Conservation (phyloP, 2,888 invertebrate genomes). For the Gastracanthus pulcherrimus region DNA sequence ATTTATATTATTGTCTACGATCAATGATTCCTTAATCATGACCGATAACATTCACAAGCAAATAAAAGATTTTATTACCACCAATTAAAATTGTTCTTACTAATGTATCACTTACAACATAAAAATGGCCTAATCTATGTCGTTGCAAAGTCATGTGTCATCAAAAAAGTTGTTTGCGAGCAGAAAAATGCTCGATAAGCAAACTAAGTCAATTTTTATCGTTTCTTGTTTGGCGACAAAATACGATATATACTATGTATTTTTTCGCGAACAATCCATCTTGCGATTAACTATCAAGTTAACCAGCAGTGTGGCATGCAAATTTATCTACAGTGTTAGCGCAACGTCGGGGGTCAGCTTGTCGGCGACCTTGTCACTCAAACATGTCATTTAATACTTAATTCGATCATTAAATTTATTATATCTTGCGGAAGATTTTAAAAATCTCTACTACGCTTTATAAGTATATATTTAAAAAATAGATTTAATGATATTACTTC, state of each 20-base stretch:
- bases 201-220: conserved; percentile 1
- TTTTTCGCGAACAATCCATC: neutral
- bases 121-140: conserved; percentile 2
- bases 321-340: conserved; percentile 35
- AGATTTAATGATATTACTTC: too few species aligned
- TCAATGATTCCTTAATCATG: too few species aligned
- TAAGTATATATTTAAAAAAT: too few species aligned
- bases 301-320: neutral
- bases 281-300: conserved; percentile 24
- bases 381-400: conserved; percentile 33
- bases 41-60: neutral
- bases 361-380: conserved; percentile 47
- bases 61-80: neutral
- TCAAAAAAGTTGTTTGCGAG: conserved; percentile 26
- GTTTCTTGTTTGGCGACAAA: conserved; percentile 39
- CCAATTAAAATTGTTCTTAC: conserved; percentile 21
- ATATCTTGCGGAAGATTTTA: neutral
- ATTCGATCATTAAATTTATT: conserved; percentile 6
- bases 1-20: too few species aligned
- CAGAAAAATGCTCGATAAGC: neutral
- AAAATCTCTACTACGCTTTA: neutral
- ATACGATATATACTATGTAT: conserved; percentile 15
- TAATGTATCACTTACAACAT: conserved; percentile 16
- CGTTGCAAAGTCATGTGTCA: neutral
- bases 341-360: conserved; percentile 45